These are phyloP conservation scores for Leptinotarsa texana DNA, from an alignment of 1,140 invertebrate species.

Conservation along the genomic window DNA sequence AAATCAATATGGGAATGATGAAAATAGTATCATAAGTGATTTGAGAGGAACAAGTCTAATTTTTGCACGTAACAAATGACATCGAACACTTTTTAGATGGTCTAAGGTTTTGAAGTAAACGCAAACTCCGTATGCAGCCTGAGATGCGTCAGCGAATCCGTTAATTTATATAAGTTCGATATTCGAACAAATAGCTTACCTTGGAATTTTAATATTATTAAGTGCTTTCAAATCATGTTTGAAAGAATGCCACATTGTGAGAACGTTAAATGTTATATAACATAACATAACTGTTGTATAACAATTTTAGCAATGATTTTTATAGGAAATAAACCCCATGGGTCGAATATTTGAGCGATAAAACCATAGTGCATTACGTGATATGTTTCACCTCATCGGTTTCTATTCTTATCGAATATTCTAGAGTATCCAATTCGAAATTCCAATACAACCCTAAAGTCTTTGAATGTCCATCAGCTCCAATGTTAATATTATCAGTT, in stretches of 20 bases:
- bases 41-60: conserved; percentile 36
- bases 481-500: too few species aligned
- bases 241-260: conserved; percentile 23
- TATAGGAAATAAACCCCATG: too few species aligned
- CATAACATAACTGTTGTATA: too few species aligned
- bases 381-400: too few species aligned
- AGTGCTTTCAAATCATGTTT: not conserved
- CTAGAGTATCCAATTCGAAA: too few species aligned
- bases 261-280: conserved; percentile 36
- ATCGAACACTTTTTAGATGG: conserved; percentile 26
- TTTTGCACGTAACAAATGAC: conserved; percentile 39
- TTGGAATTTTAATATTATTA: conserved; percentile 17
- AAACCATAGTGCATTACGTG: too few species aligned
- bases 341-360: too few species aligned
- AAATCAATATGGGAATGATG: too few species aligned
- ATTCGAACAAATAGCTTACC: not conserved
- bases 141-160: conserved; percentile 53
- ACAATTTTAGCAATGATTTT: too few species aligned
- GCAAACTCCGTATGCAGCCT: conserved; percentile 50
- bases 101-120: conserved; percentile 47
- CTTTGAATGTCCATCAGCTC: too few species aligned
- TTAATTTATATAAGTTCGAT: conserved; percentile 36
- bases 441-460: too few species aligned
- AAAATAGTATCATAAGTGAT: conserved; percentile 28
- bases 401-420: too few species aligned